Conservation (phyloP, 2,797 vertebrate species). For the Trichosurus vulpecula region DNA sequence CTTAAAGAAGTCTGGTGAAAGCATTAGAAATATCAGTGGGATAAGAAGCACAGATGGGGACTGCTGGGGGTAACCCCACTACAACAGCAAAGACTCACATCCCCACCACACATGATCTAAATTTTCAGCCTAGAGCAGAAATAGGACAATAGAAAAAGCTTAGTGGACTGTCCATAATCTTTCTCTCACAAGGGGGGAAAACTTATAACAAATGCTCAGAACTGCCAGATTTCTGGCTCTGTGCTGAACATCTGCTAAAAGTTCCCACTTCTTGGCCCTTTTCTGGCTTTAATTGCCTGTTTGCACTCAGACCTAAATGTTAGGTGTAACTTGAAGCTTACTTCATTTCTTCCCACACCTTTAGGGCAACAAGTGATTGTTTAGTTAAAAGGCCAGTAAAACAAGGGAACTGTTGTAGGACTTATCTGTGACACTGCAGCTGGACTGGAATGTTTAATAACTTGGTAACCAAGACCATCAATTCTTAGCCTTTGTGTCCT, state of each 20-base stretch:
- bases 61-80: not conserved
- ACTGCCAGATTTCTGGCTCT: constrained; percentile 11
- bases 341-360: not conserved
- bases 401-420: constrained; percentile 73
- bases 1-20: not conserved
- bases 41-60: not conserved
- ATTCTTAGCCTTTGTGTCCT: constrained; percentile 52
- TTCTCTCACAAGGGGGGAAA: not conserved
- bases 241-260: constrained; percentile 2
- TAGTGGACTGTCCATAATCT: constrained; percentile 2
- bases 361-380: constrained; percentile 59
- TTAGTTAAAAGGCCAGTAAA: constrained; percentile 62
- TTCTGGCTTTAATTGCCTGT: constrained; percentile 55
- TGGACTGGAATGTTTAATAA: not conserved
- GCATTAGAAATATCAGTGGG: not conserved
- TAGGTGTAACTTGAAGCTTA: constrained; percentile 65
- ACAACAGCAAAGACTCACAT: not conserved
- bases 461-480: not conserved
- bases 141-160: constrained; percentile 2
- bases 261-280: not conserved
- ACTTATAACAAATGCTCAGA: not conserved
- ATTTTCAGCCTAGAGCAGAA: not conserved
- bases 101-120: not conserved
- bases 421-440: accelerated
- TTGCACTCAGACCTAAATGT: constrained; percentile 56